Percentiles rank a stretch among this genome's conserved stretches.
These are phyloP conservation scores for Mus pahari DNA, from an alignment of 2,113 vertebrate genomes.

Conservation along the genomic window DNA sequence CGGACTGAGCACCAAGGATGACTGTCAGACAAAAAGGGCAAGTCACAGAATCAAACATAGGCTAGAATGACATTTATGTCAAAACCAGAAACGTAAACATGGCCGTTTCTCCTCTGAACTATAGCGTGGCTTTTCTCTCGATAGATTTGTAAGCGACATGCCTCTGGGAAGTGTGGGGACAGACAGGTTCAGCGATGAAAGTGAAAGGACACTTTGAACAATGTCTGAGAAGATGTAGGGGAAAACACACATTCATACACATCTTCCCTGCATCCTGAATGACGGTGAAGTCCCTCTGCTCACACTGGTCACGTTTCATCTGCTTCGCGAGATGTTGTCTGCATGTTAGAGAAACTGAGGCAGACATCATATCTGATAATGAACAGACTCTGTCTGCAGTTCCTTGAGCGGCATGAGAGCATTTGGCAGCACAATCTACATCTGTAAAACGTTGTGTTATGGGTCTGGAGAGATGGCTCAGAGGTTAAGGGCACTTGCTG, in stretches of 20 bases:
- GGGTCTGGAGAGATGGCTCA: neutral
- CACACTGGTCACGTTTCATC: neutral
- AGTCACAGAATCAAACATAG: conserved; percentile 9
- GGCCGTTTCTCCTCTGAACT: neutral
- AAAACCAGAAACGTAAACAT: neutral
- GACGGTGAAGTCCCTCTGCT: neutral
- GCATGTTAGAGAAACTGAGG: neutral
- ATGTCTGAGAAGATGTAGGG: neutral
- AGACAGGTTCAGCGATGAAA: neutral
- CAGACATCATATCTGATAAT: neutral
- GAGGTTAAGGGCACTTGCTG: neutral
- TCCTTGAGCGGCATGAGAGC: neutral
- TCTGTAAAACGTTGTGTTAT: neutral
- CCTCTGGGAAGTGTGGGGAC: neutral
- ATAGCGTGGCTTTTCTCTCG: neutral
- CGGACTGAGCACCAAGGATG: neutral
- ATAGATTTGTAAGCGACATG: neutral
- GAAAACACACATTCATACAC: neutral
- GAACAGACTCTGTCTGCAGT: neutral
- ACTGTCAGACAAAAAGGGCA: conserved; percentile 14
- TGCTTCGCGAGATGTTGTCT: neutral
- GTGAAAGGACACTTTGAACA: neutral
- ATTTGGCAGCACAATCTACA: too few relatives aligned
- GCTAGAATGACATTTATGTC: conserved; percentile 2
- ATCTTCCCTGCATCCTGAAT: neutral